Evolutionary conservation across 2,888 invertebrate genomes (phyloP).

Genomic region (Diarsia rubi): DNA sequence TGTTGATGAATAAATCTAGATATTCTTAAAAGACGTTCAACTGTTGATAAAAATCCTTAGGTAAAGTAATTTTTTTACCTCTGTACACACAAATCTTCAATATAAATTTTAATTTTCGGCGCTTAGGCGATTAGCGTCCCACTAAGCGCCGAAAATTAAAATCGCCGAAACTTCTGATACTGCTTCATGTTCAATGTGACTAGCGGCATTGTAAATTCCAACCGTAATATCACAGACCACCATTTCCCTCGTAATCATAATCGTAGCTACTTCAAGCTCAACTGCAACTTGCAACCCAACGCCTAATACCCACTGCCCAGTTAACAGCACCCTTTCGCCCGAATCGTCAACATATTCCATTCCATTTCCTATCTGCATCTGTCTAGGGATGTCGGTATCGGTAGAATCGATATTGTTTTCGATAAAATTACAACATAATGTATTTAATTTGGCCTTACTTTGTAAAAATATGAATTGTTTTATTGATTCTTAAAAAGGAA

Average conservation of each 20-base stretch:
- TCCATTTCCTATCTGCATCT: neutral
- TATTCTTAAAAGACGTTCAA: neutral
- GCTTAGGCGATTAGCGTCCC: too few species aligned
- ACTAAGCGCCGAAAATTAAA: too few species aligned
- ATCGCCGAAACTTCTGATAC: too few species aligned
- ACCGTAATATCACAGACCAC: neutral
- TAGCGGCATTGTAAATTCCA: neutral
- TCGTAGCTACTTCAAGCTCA: constrained; percentile 3
- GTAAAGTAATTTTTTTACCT: neutral
- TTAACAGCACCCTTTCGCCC: neutral
- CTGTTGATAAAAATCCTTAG: neutral
- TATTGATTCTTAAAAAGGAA: neutral
- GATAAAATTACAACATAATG: too few species aligned
- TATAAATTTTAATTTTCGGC: neutral
- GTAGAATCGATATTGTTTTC: neutral
- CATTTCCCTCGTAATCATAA: neutral
- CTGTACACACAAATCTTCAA: neutral
- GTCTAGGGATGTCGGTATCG: neutral
- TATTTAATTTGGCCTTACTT: too few species aligned
- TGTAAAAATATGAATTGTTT: too few species aligned
- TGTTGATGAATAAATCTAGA: neutral
- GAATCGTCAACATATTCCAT: constrained; percentile 8
- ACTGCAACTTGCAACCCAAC: constrained; percentile 1
- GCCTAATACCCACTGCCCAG: neutral
- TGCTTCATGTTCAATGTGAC: neutral